A percentile compares a stretch with the other conserved stretches of the same genome.
Conservation (phyloP, 2,888 invertebrate genomes). For the Phortica magna region DNA sequence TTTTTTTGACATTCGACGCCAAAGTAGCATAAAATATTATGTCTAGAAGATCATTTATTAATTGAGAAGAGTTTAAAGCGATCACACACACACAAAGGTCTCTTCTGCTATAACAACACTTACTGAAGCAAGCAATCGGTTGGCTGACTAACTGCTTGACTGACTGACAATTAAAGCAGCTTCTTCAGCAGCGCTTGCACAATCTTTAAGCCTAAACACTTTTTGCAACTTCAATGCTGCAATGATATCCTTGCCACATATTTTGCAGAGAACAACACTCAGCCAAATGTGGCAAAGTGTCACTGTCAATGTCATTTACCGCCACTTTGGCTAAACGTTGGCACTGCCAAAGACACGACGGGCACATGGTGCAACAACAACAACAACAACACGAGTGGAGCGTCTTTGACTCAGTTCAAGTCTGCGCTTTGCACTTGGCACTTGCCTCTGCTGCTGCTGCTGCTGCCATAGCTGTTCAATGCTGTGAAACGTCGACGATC, state of each 20-base stretch:
- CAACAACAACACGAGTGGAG: slow-evolving; percentile 3
- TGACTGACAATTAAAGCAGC: slow-evolving; percentile 74
- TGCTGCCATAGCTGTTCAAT: neutral
- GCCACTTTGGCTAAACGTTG: slow-evolving; percentile 14
- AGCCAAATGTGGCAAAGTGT: slow-evolving; percentile 57
- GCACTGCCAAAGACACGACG: slow-evolving; percentile 22
- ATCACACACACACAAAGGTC: slow-evolving; percentile 3
- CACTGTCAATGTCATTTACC: slow-evolving; percentile 76
- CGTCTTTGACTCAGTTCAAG: slow-evolving; percentile 16
- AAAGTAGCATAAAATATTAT: slow-evolving; percentile 1
- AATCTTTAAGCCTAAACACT: neutral
- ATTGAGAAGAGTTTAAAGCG: neutral
- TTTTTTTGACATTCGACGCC: neutral
- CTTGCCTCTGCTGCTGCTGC: neutral
- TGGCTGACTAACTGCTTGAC: slow-evolving; percentile 59
- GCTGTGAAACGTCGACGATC: slow-evolving; percentile 49
- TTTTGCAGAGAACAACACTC: slow-evolving; percentile 20
- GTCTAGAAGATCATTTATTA: neutral
- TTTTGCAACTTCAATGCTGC: slow-evolving; percentile 7
- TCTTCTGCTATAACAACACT: no score
- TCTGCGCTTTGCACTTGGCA: slow-evolving; percentile 29
- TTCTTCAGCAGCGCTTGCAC: slow-evolving; percentile 70
- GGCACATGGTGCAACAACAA: slow-evolving; percentile 31
- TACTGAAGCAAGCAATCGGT: neutral
- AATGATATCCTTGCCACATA: slow-evolving; percentile 45